These are phyloP conservation scores for Drosophila suzukii DNA, from an alignment of 1,140 invertebrate species.

Conservation along the genomic window DNA sequence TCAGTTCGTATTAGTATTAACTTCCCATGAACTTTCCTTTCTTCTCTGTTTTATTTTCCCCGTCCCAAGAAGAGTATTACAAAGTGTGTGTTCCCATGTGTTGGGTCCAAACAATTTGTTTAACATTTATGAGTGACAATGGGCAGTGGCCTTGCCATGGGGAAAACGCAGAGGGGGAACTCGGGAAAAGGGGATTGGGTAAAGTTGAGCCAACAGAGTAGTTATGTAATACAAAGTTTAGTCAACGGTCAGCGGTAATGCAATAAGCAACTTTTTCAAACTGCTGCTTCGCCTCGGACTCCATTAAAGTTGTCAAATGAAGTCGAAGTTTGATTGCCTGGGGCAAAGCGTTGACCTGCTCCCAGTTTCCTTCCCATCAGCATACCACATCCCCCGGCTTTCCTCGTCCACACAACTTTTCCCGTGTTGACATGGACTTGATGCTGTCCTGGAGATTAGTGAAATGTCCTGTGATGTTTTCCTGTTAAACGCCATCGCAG, in stretches of 20 bases:
- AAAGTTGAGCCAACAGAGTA: slow-evolving; percentile 50
- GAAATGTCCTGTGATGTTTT: slow-evolving; percentile 63
- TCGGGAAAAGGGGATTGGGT: not conserved
- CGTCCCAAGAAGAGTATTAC: slow-evolving; percentile 5
- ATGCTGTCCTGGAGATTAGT: slow-evolving; percentile 51
- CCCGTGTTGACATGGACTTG: slow-evolving; percentile 27
- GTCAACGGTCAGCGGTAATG: slow-evolving; percentile 64
- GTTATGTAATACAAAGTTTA: slow-evolving; percentile 66
- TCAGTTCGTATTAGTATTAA: not conserved
- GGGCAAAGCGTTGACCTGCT: slow-evolving; percentile 39
- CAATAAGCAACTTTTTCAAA: slow-evolving; percentile 72
- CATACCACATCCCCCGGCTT: not conserved
- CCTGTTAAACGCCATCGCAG: slow-evolving; percentile 45
- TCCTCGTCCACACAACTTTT: slow-evolving; percentile 7
- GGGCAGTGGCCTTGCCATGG: slow-evolving; percentile 11
- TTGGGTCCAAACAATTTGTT: slow-evolving; percentile 39
- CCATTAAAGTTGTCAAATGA: slow-evolving; percentile 79
- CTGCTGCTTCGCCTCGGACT: slow-evolving; percentile 62
- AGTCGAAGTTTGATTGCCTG: slow-evolving; percentile 75
- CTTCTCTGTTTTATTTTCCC: not conserved
- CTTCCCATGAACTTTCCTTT: not conserved
- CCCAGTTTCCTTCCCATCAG: slow-evolving; percentile 14
- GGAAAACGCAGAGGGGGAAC: slow-evolving; percentile 1
- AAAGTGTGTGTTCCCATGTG: not conserved
- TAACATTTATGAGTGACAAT: slow-evolving; percentile 63